phyloP scores from a whole-genome alignment of 2,888 invertebrate genomes.

The Esperia sulphurella region DNA sequence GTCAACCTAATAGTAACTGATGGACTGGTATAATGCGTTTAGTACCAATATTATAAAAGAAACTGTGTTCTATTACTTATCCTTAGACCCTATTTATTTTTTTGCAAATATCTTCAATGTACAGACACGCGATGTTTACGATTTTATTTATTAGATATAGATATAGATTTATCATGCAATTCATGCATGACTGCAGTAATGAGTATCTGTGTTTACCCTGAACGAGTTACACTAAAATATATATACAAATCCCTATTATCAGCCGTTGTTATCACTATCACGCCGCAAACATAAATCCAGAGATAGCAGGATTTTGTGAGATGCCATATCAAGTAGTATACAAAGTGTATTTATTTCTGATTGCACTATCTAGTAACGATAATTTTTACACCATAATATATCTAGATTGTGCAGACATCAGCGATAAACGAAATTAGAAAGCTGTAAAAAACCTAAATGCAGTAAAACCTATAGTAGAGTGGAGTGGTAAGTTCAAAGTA shows the following conservation, averaged over 20 bases:
- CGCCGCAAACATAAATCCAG: constrained; percentile 50
- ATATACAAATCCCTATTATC: constrained; percentile 54
- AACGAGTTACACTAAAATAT: constrained; percentile 41
- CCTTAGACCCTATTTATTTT: no score
- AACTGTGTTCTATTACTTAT: no score
- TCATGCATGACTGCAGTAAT: no score
- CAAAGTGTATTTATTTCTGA: constrained; percentile 58
- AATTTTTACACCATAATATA: constrained; percentile 23
- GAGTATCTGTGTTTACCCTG: constrained; percentile 3
- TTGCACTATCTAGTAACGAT: constrained; percentile 50
- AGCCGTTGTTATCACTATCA: constrained; percentile 46
- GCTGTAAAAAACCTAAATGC: constrained; percentile 1
- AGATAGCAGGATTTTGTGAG: constrained; percentile 56
- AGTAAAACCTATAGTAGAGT: no score
- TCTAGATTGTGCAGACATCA: constrained; percentile 2
- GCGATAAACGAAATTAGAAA: constrained; percentile 5
- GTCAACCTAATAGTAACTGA: no score
- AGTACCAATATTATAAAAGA: no score
- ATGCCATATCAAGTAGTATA: constrained; percentile 52
- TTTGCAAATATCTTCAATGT: no score
- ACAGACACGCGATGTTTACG: no score
- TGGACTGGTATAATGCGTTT: no score
- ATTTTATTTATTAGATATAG: no score
- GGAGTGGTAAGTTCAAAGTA: no score
- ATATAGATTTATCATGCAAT: no score